These are phyloP conservation scores for Timema cristinae DNA, from an alignment of 2,888 invertebrate species.

Conservation along the genomic window DNA sequence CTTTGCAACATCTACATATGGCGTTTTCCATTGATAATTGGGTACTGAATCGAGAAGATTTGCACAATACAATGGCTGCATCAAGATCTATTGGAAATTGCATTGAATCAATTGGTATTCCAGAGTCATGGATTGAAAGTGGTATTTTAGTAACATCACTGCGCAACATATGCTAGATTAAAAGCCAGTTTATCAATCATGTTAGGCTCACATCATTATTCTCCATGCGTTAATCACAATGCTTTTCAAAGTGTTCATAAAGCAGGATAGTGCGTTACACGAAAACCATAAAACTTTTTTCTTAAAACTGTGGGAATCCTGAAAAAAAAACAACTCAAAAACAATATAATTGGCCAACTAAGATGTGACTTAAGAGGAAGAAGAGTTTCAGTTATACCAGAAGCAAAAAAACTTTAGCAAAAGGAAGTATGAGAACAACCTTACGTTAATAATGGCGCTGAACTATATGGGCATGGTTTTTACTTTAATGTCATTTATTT, in stretches of 20 bases:
- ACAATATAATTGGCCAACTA: neutral
- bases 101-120: neutral
- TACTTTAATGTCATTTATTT: constrained; percentile 15
- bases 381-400: neutral
- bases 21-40: neutral
- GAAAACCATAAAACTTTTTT: neutral
- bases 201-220: neutral
- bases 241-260: neutral
- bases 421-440: neutral
- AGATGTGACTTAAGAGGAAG: neutral
- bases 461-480: constrained; percentile 18
- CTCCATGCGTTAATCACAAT: neutral
- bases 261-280: neutral
- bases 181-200: neutral
- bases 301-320: constrained; percentile 5
- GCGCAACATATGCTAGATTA: neutral
- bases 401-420: neutral
- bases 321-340: neutral
- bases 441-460: constrained; percentile 10
- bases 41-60: neutral
- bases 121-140: neutral
- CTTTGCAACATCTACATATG: neutral
- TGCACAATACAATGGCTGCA: neutral
- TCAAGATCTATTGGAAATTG: neutral
- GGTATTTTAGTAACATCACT: neutral